Evolutionary conservation across 2,113 vertebrate genomes (phyloP), one percentile per base, ranked within the genome.

Genomic region (Dascyllus trimaculatus): DNA sequence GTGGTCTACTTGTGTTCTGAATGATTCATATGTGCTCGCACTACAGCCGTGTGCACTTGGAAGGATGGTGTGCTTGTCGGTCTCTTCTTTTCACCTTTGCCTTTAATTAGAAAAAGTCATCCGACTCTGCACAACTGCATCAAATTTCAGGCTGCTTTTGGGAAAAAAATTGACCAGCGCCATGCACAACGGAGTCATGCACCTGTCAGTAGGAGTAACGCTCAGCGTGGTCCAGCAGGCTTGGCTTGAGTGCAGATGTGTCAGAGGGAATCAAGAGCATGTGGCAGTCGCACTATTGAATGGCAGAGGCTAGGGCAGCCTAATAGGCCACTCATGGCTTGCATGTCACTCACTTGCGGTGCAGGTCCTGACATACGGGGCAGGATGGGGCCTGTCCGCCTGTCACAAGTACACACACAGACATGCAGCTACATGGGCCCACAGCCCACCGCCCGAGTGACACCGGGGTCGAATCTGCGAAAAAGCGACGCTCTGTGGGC

Each of bases 101-200:
- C 68, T 73, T 78, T 85, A 85, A 92, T 92, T 89, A 93, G 76
- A 71, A 81, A 71, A 48, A 79, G 38, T 58, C 63, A 38, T 48
- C 72, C 57, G 81, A 80, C 71, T 65, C 22, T 32, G 64, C 56
- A 75, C 61, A 86, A 85, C 74, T n/a, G 18, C 51, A 25, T 68
- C 21, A 49, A 19, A 61, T 89, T 85, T 43, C 52, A 71, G 80
- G 56, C 9, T 2, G 54, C 45, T 84, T 65, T 54, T 79, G 66
- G 70, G 75, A 85, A 71, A 76, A 35, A 35, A 35, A 35, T 10
- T 35, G 32, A 35, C 32, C 32, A 2, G 7, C 9, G 32, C 32
- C 7, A 35, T 35, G 32, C 6, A 35, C 32, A 35, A 66, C 60
- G 60, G 63, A 62, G 68, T 25, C 64, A 65, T 68, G 64, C 54